Percentiles rank a stretch among this genome's conserved stretches.
Conservation (phyloP, 2,797 vertebrate species). For the Borostomias antarcticus region DNA sequence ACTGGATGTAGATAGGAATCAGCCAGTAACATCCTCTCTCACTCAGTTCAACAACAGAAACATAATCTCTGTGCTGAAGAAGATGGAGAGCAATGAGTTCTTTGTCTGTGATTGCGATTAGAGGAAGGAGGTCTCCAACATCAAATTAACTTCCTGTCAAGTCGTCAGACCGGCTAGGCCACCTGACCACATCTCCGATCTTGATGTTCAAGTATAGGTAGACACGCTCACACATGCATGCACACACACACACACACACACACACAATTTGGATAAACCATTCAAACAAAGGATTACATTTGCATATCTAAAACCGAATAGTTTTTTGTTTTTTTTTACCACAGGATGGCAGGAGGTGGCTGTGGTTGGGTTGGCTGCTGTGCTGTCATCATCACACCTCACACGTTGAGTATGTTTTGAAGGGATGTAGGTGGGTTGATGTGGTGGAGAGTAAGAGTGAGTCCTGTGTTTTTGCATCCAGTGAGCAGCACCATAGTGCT, state of each 20-base stretch:
- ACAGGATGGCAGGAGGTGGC: slow-evolving; percentile 8
- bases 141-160: not conserved
- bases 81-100: not conserved
- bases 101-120: not conserved
- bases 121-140: too few species aligned
- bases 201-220: not conserved
- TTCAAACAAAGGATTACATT: too few species aligned
- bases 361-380: slow-evolving; percentile 8
- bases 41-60: not conserved
- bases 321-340: too few species aligned
- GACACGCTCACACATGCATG: too few species aligned
- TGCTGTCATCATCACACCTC: not conserved
- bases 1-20: not conserved
- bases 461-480: not conserved
- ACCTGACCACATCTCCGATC: not conserved
- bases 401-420: not conserved
- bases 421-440: not conserved
- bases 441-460: not conserved
- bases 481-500: not conserved
- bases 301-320: too few species aligned
- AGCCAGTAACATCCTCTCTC: not conserved
- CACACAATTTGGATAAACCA: too few species aligned
- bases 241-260: too few species aligned
- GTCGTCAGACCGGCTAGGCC: not conserved
- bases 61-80: not conserved